Percentiles rank a stretch among this genome's conserved stretches.
Conservation (phyloP, 2,113 vertebrate genomes). For the Channa argus region DNA sequence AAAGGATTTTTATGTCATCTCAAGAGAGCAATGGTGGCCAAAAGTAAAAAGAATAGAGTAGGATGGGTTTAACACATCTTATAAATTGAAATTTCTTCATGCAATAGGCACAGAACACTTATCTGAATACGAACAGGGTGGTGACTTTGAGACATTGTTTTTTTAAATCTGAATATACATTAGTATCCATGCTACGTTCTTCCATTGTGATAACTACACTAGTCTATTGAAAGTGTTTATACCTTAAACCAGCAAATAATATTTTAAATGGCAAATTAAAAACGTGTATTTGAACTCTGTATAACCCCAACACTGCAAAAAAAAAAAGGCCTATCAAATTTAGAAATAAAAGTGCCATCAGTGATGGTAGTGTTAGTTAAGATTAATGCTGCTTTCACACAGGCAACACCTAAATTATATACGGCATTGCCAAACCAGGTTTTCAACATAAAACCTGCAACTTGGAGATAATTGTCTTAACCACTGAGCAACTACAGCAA, state of each 20-base stretch:
- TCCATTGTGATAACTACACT: neutral
- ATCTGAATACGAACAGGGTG: no score
- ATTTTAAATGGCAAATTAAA: neutral
- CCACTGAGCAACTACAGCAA: no score
- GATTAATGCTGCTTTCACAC: no score
- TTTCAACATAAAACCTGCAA: no score
- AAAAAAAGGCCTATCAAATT: no score
- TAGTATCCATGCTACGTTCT: neutral
- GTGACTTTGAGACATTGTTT: no score
- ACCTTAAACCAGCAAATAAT: neutral
- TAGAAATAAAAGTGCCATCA: no score
- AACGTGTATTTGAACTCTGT: neutral
- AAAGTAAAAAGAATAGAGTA: slow-evolving; percentile 47
- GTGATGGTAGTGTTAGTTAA: no score
- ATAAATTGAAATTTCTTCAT: slow-evolving; percentile 22
- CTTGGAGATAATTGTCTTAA: no score
- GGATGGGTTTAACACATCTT: slow-evolving; percentile 38
- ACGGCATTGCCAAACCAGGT: no score
- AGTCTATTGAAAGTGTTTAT: neutral
- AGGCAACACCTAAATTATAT: no score
- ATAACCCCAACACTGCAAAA: neutral
- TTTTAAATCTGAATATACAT: neutral
- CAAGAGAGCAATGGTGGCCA: slow-evolving; percentile 41
- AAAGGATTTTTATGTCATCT: slow-evolving; percentile 64
- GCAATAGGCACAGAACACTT: neutral